Evolutionary conservation across 2,113 vertebrate genomes (phyloP).

Genomic region (Psilopogon haemacephalus): DNA sequence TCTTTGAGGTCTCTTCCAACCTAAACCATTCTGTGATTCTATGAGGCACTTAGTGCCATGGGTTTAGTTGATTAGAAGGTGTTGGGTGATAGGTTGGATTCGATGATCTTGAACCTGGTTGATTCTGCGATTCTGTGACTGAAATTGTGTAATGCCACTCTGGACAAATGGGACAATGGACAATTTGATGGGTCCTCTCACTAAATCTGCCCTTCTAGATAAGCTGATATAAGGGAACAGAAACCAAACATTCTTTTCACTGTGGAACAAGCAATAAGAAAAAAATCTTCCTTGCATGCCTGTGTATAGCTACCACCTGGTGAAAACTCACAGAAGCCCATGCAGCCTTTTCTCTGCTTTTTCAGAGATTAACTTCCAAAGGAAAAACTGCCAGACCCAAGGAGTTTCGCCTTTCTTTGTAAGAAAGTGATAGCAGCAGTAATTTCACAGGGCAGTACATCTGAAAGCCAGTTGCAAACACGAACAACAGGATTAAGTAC

Average conservation of each 20-base stretch:
- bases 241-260: not conserved
- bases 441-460: not conserved
- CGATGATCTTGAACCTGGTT: no score
- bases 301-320: not conserved
- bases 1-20: no score
- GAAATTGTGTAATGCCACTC: no score
- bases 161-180: no score
- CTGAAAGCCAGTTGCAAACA: not conserved
- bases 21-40: no score
- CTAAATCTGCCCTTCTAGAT: not conserved
- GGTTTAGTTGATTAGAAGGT: no score
- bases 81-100: no score
- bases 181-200: no score
- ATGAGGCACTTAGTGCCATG: no score
- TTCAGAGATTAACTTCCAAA: not conserved
- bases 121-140: no score
- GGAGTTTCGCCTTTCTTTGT: not conserved
- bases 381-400: not conserved
- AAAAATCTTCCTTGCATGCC: not conserved
- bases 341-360: not conserved
- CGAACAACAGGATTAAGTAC: not conserved
- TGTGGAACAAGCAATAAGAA: not conserved
- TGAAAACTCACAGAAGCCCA: not conserved
- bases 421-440: not conserved
- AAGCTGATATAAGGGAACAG: not conserved